These are phyloP conservation scores for Leuciscus waleckii DNA, from an alignment of 2,797 vertebrate species.

Conservation along the genomic window DNA sequence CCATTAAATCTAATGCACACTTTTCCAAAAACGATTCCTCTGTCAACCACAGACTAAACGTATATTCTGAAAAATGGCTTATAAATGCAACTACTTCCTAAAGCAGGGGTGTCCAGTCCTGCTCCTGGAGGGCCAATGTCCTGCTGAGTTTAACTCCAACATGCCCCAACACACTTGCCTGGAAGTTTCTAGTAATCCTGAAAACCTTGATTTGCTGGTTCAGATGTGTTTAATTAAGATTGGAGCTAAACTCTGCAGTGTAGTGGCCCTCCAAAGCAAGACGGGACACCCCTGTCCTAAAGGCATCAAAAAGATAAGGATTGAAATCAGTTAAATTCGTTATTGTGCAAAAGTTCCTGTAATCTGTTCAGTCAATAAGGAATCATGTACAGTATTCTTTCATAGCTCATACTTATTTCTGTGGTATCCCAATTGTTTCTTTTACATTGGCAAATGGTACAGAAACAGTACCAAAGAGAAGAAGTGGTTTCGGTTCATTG, in stretches of 20 bases:
- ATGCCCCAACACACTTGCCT: not conserved
- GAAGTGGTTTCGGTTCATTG: not conserved
- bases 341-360: not conserved
- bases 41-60: conserved; percentile 11
- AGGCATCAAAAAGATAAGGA: not conserved
- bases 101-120: not conserved
- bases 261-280: no score
- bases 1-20: conserved; percentile 58
- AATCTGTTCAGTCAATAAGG: not conserved
- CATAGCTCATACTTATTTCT: not conserved
- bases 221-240: not conserved
- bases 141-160: not conserved
- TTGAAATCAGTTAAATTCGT: not conserved
- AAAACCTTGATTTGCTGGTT: conserved; percentile 10
- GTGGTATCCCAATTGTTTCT: not conserved
- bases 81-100: conserved; percentile 18
- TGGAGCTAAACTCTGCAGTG: not conserved
- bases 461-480: conserved; percentile 1
- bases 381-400: not conserved
- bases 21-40: conserved; percentile 9
- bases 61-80: conserved; percentile 12
- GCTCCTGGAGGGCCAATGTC: not conserved
- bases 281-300: not conserved
- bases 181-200: not conserved
- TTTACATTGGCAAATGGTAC: conserved; percentile 7